These are phyloP conservation scores for Hirundo rustica DNA, from an alignment of 2,797 vertebrate species.

Conservation along the genomic window DNA sequence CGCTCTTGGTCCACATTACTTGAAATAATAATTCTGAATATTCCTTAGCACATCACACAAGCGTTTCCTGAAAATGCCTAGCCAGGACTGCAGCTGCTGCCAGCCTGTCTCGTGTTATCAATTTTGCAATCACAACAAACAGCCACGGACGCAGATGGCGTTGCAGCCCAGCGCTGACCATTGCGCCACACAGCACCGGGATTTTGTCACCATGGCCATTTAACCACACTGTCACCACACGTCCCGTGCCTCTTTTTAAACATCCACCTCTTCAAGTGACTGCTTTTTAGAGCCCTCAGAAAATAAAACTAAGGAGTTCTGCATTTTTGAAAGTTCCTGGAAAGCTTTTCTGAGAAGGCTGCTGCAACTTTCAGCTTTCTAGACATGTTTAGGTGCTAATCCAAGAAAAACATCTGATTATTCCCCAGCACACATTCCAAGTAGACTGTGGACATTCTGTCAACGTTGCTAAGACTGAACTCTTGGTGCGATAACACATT, in stretches of 20 bases:
- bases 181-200: neutral
- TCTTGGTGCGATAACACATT: neutral
- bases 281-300: neutral
- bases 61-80: neutral
- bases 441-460: neutral
- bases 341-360: neutral
- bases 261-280: fast-evolving
- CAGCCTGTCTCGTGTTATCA: neutral
- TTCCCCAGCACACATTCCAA: neutral
- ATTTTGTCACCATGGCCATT: neutral
- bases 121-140: neutral
- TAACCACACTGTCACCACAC: neutral
- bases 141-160: neutral
- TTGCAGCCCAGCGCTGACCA: neutral
- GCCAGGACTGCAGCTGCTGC: neutral
- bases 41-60: neutral
- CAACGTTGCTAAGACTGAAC: neutral
- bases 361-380: neutral
- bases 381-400: neutral
- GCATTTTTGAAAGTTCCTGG: neutral
- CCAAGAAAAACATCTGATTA: neutral
- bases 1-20: neutral
- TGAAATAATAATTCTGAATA: neutral
- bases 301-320: neutral
- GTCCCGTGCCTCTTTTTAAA: neutral